Conservation (phyloP, 64 coral and sea anemone species). For the Actinia equina region DNA sequence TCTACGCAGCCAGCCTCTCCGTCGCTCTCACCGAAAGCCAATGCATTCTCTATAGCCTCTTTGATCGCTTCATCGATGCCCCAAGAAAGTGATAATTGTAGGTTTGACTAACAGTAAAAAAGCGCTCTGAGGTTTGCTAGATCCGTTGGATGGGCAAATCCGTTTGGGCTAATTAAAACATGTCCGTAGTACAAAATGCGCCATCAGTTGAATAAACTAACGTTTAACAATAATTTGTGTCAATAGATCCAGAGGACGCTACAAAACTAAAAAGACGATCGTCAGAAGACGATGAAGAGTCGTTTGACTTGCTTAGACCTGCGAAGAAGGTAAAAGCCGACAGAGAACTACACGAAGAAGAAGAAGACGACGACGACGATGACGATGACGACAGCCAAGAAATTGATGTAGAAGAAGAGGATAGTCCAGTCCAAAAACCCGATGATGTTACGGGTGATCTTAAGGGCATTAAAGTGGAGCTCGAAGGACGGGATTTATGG, state of each 20-base stretch:
- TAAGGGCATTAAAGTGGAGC: slow-evolving; percentile 65
- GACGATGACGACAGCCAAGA: slow-evolving; percentile 38
- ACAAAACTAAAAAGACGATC: slow-evolving; percentile 19
- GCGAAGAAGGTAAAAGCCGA: slow-evolving; percentile 36
- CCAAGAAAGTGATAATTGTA: slow-evolving; percentile 22
- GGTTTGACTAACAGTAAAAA: background rate
- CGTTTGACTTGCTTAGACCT: slow-evolving; percentile 16
- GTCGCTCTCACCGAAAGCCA: slow-evolving; percentile 77
- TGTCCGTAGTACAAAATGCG: background rate
- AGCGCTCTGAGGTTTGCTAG: background rate
- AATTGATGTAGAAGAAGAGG: slow-evolving; percentile 10
- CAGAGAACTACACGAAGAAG: background rate
- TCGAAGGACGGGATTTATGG: slow-evolving; percentile 94
- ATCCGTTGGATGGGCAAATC: background rate
- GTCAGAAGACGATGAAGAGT: slow-evolving; percentile 26
- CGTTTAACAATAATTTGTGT: background rate
- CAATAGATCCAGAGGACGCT: background rate
- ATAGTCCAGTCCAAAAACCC: background rate
- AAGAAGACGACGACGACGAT: slow-evolving; percentile 20
- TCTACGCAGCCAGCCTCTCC: slow-evolving; percentile 37
- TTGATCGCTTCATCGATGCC: slow-evolving; percentile 75
- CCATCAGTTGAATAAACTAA: background rate
- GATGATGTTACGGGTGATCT: slow-evolving; percentile 39
- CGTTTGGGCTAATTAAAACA: background rate
- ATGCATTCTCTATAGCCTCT: slow-evolving; percentile 95